These are phyloP conservation scores for Meandrusa payeni DNA, from an alignment of 2,888 invertebrate species.

Conservation along the genomic window DNA sequence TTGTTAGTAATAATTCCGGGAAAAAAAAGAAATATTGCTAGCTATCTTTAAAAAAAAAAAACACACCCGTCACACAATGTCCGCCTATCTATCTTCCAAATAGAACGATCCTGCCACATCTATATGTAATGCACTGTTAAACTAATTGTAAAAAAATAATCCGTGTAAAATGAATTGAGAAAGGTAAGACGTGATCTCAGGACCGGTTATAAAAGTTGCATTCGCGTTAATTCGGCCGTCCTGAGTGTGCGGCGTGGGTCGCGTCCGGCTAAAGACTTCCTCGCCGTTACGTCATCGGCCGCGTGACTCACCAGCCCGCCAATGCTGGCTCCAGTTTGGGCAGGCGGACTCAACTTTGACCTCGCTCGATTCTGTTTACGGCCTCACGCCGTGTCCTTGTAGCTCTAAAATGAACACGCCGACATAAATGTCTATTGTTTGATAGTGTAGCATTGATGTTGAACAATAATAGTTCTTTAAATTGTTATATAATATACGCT, in stretches of 20 bases:
- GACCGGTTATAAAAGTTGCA: conserved; percentile 41
- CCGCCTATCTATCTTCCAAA: too few species aligned
- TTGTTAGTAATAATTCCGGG: too few species aligned
- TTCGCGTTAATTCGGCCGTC: conserved; percentile 48
- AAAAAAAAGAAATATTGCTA: too few species aligned
- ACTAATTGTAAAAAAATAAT: too few species aligned
- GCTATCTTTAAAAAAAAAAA: too few species aligned
- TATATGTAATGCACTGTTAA: too few species aligned
- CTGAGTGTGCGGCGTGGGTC: conserved; percentile 58
- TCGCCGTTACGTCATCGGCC: conserved; percentile 62
- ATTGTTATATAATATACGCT: too few species aligned
- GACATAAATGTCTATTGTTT: background rate
- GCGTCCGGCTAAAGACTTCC: conserved; percentile 65
- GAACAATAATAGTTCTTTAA: too few species aligned
- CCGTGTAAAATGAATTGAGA: too few species aligned
- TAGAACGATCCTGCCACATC: too few species aligned
- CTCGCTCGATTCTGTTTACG: conserved; percentile 40
- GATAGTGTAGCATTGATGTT: too few species aligned
- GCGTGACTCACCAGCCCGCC: conserved; percentile 62
- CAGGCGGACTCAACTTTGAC: conserved; percentile 47
- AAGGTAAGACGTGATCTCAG: background rate
- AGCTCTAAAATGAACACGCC: conserved; percentile 38
- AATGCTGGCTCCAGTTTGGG: conserved; percentile 49
- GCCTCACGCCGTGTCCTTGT: conserved; percentile 45
- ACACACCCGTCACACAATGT: too few species aligned